phyloP scores from a whole-genome alignment of 2,888 invertebrate genomes.

The Limulus polyphemus region DNA sequence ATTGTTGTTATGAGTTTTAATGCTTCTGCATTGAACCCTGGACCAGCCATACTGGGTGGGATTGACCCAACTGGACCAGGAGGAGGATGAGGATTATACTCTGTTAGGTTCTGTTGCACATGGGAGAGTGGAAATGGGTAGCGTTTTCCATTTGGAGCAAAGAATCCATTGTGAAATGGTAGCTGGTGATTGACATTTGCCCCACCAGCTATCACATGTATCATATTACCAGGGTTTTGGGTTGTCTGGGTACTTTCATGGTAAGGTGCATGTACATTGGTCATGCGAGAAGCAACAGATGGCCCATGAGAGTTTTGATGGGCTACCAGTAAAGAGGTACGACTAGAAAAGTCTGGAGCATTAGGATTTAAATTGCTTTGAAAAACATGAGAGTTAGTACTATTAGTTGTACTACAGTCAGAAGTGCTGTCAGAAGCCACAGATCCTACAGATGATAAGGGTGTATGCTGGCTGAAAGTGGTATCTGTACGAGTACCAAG shows the following conservation, averaged over 20 bases:
- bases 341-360: slow-evolving; percentile 60
- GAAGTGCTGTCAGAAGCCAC: slow-evolving; percentile 9
- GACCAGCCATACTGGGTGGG: slow-evolving; percentile 6
- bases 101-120: slow-evolving; percentile 12
- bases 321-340: slow-evolving; percentile 29
- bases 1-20: slow-evolving; percentile 16
- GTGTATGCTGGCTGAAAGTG: slow-evolving; percentile 30
- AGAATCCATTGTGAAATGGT: too few species aligned
- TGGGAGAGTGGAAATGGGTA: not conserved
- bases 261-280: too few species aligned
- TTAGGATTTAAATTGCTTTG: slow-evolving; percentile 58
- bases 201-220: too few species aligned
- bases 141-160: too few species aligned
- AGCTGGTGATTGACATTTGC: too few species aligned
- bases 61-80: slow-evolving; percentile 10
- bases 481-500: slow-evolving; percentile 13
- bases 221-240: too few species aligned
- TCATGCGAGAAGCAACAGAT: too few species aligned
- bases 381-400: slow-evolving; percentile 24
- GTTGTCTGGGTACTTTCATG: too few species aligned
- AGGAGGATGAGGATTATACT: slow-evolving; percentile 12
- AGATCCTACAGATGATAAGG: slow-evolving; percentile 17
- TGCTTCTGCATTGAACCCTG: slow-evolving; percentile 9
- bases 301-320: too few species aligned
- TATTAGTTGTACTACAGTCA: too few species aligned